Percentiles rank a stretch among this genome's conserved stretches.
phyloP scores from a whole-genome alignment of 2,113 vertebrate genomes.

The Procapra przewalskii region DNA sequence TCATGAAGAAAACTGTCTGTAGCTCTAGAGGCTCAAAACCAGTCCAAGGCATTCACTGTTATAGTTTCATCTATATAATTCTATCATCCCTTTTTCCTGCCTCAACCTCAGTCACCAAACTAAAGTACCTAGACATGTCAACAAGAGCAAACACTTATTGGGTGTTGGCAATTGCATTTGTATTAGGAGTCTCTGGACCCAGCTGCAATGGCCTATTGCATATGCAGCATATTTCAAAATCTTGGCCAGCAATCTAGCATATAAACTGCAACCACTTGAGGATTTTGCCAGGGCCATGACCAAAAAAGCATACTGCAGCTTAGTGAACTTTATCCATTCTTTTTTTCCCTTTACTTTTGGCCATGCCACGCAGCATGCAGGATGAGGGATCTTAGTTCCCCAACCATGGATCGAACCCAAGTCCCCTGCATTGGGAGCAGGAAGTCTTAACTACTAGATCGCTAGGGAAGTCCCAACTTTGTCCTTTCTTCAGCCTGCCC shows the following conservation, averaged over 20 bases:
- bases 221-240: not conserved
- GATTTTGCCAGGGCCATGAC: not conserved
- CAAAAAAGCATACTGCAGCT: not conserved
- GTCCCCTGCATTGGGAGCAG: not conserved
- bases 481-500: not conserved
- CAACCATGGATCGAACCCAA: not conserved
- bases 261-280: not conserved
- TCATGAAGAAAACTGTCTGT: not conserved
- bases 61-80: not conserved
- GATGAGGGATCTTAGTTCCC: not conserved
- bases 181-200: not conserved
- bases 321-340: not conserved
- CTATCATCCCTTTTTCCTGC: not conserved
- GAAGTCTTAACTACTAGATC: not conserved
- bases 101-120: not conserved
- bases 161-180: not conserved
- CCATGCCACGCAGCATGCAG: not conserved
- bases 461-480: not conserved
- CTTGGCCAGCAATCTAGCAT: not conserved
- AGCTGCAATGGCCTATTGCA: not conserved
- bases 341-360: not conserved
- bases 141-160: not conserved
- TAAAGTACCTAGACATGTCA: not conserved
- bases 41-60: not conserved
- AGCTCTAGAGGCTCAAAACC: not conserved